phyloP scores from a whole-genome alignment of 92 coral and sea anemone genomes.

The Porites lobata region DNA sequence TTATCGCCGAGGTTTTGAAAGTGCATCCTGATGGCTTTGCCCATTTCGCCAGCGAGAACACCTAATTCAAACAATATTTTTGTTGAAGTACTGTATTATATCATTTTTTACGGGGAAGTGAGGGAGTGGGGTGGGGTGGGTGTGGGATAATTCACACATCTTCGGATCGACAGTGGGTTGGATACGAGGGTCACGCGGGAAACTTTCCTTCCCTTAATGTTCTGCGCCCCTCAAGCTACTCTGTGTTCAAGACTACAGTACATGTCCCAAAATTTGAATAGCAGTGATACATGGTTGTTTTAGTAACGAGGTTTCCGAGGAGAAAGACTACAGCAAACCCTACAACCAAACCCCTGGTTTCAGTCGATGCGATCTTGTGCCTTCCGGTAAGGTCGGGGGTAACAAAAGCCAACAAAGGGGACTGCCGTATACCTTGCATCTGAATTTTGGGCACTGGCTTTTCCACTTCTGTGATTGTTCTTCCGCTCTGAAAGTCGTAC shows the following conservation, averaged over 20 bases:
- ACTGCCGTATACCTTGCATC: slow-evolving; percentile 60
- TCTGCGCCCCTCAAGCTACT: too few species aligned
- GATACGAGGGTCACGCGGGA: too few species aligned
- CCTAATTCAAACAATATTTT: slow-evolving; percentile 3
- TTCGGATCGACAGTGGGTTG: too few species aligned
- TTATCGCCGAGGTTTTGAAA: slow-evolving; percentile 77
- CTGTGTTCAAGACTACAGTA: too few species aligned
- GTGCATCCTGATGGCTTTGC: slow-evolving; percentile 32
- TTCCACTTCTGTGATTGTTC: slow-evolving; percentile 51
- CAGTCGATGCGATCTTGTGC: neutral
- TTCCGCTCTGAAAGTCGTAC: slow-evolving; percentile 63
- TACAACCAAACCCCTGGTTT: neutral
- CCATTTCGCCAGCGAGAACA: slow-evolving; percentile 25
- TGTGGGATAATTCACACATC: too few species aligned
- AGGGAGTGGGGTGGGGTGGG: neutral
- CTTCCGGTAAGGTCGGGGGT: too few species aligned
- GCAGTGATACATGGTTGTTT: too few species aligned
- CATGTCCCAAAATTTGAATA: too few species aligned
- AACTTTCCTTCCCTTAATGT: too few species aligned
- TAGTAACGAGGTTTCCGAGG: too few species aligned
- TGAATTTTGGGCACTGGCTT: slow-evolving; percentile 58
- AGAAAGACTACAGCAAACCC: too few species aligned
- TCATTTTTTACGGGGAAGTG: too few species aligned
- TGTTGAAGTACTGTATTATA: neutral
- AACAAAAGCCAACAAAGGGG: neutral